A percentile compares a stretch with the other conserved stretches of the same genome.
These are phyloP conservation scores for Mastacembelus armatus DNA, from an alignment of 2,797 vertebrate species.

Conservation along the genomic window DNA sequence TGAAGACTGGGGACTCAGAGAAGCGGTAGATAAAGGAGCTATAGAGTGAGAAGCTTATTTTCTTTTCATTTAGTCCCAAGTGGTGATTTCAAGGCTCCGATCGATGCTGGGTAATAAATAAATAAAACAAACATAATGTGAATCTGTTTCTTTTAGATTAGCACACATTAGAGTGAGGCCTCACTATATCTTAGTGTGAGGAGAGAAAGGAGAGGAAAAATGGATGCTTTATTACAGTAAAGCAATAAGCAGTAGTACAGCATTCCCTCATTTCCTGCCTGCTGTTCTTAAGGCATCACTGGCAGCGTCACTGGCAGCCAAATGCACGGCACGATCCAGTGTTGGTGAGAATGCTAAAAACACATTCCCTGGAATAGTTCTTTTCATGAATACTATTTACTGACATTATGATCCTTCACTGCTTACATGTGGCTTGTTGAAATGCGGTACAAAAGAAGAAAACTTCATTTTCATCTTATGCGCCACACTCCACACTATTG, in stretches of 20 bases:
- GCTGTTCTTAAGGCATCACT: constrained; percentile 43
- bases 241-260: constrained; percentile 41
- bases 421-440: constrained; percentile 42
- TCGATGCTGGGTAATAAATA: constrained; percentile 71
- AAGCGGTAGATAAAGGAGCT: constrained; percentile 53
- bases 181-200: constrained; percentile 43
- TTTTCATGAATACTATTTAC: constrained; percentile 74
- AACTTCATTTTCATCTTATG: constrained; percentile 63
- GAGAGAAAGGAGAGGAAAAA: constrained; percentile 16
- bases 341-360: constrained; percentile 50
- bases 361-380: constrained; percentile 52
- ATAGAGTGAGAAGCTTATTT: constrained; percentile 60
- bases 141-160: constrained; percentile 72
- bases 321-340: constrained; percentile 24
- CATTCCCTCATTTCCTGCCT: constrained; percentile 44
- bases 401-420: constrained; percentile 69
- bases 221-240: constrained; percentile 61
- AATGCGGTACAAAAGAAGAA: constrained; percentile 46
- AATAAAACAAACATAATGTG: constrained; percentile 64
- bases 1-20: constrained; percentile 24
- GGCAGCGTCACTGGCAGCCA: constrained; percentile 38
- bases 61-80: constrained; percentile 72
- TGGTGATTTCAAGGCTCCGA: constrained; percentile 53
- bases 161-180: constrained; percentile 51
- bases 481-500: constrained; percentile 12